phyloP scores from a whole-genome alignment of 2,113 vertebrate genomes.

The Rhadina sibilatrix region DNA sequence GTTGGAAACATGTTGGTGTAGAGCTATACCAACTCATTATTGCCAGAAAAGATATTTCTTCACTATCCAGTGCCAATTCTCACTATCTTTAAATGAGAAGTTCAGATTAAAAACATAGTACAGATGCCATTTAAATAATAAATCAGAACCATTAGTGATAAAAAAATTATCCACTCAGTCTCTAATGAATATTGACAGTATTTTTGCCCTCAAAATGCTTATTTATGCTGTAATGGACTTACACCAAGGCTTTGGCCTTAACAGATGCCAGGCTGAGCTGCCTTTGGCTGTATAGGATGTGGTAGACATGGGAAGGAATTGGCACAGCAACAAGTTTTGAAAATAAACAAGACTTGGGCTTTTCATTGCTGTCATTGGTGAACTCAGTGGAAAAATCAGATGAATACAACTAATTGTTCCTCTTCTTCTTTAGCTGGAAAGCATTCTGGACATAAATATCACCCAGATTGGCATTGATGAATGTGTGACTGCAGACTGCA shows the following conservation, averaged over 20 bases:
- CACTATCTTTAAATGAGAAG: neutral
- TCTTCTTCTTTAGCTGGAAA: slow-evolving; percentile 78
- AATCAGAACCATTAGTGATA: neutral
- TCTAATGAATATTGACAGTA: neutral
- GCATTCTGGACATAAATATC: slow-evolving; percentile 74
- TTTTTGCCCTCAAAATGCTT: neutral
- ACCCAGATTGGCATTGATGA: slow-evolving; percentile 82
- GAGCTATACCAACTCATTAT: neutral
- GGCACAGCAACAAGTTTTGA: neutral
- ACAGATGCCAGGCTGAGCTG: neutral
- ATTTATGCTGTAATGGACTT: neutral
- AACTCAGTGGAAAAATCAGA: neutral
- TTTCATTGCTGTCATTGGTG: neutral
- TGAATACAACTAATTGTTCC: slow-evolving; percentile 1
- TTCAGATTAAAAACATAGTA: neutral
- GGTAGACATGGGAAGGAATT: neutral
- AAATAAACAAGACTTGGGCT: neutral
- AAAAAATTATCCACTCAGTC: neutral
- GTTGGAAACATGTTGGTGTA: neutral
- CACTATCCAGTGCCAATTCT: neutral
- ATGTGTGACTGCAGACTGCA: slow-evolving; percentile 77
- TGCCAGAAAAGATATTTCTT: neutral
- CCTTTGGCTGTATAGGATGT: neutral
- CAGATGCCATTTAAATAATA: neutral
- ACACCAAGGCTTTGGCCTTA: neutral